These are phyloP conservation scores for Buathra laborator DNA, from an alignment of 2,888 invertebrate species.

Conservation along the genomic window DNA sequence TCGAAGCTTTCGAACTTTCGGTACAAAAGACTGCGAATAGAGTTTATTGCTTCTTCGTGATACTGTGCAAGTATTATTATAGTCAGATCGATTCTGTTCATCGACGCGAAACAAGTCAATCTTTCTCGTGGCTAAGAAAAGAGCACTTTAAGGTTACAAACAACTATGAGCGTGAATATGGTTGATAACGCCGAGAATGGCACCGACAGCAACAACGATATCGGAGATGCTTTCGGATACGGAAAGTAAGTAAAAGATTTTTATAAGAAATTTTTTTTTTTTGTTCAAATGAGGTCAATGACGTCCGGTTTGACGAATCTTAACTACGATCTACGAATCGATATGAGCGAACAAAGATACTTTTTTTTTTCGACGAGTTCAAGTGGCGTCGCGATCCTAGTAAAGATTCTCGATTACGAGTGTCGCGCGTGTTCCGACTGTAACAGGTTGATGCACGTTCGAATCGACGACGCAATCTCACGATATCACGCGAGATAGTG, in stretches of 20 bases:
- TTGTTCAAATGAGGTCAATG: constrained; percentile 48
- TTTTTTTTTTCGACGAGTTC: background rate
- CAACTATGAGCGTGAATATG: constrained; percentile 56
- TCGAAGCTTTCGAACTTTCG: background rate
- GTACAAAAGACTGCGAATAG: background rate
- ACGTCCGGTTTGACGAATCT: constrained; percentile 8
- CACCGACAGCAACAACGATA: constrained; percentile 70
- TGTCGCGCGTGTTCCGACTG: constrained; percentile 16
- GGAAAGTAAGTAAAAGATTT: constrained; percentile 76
- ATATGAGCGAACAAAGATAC: background rate
- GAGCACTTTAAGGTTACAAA: constrained; percentile 42
- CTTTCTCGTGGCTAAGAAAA: background rate
- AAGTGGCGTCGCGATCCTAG: background rate
- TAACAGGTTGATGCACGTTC: constrained; percentile 38
- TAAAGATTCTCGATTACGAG: background rate
- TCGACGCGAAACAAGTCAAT: background rate
- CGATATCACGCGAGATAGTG: background rate
- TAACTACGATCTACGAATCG: constrained; percentile 31
- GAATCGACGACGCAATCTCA: constrained; percentile 2
- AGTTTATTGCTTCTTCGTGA: background rate
- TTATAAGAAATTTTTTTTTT: constrained; percentile 16
- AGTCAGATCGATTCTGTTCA: constrained; percentile 4
- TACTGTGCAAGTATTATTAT: background rate
- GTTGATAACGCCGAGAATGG: constrained; percentile 43
- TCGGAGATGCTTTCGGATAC: constrained; percentile 82